phyloP scores from a whole-genome alignment of 2,888 invertebrate genomes.

The Euclidia mi region DNA sequence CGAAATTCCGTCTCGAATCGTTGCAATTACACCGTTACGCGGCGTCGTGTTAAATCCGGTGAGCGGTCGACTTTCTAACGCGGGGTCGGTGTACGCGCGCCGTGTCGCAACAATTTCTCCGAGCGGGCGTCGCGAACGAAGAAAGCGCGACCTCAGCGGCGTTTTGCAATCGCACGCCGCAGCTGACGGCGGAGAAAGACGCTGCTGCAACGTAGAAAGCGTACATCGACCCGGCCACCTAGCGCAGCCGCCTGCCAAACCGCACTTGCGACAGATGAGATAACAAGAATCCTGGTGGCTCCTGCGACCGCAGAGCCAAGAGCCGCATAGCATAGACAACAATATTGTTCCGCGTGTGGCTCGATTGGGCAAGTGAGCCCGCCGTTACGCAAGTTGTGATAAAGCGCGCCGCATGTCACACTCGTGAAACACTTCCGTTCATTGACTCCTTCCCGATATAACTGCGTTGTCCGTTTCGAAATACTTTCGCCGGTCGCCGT shows the following conservation, averaged over 20 bases:
- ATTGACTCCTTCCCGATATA: conserved; percentile 89
- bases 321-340: conserved; percentile 56
- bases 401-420: conserved; percentile 85
- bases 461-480: conserved; percentile 82
- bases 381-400: conserved; percentile 84
- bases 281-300: conserved; percentile 75
- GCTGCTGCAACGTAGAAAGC: conserved; percentile 77
- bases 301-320: conserved; percentile 70
- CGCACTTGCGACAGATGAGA: conserved; percentile 75
- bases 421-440: conserved; percentile 89
- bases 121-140: conserved; percentile 86
- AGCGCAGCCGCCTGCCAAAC: conserved; percentile 54
- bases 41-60: conserved; percentile 86
- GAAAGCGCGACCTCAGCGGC: conserved; percentile 89
- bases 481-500: conserved; percentile 75
- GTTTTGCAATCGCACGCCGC: conserved; percentile 86
- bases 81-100: conserved; percentile 88
- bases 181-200: conserved; percentile 72
- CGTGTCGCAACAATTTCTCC: conserved; percentile 90
- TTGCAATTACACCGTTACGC: conserved; percentile 89
- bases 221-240: conserved; percentile 69
- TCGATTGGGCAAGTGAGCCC: conserved; percentile 81
- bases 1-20: conserved; percentile 84
- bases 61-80: conserved; percentile 89
- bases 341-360: conserved; percentile 63